Evolutionary conservation across 2,113 vertebrate genomes (phyloP).

Genomic region (Eretmochelys imbricata): DNA sequence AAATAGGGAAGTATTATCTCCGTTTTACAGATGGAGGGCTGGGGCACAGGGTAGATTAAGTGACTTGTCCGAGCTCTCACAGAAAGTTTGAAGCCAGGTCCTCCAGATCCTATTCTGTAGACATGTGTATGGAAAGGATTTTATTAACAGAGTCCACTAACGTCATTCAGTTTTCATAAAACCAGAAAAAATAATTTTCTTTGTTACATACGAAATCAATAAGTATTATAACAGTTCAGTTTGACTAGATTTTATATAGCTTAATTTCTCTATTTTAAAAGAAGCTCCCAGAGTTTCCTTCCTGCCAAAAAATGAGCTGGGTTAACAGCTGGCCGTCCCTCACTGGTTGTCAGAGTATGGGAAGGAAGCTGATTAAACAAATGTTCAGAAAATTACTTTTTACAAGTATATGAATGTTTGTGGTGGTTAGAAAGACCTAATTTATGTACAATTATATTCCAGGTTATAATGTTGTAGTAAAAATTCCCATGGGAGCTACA

Average conservation of each 20-base stretch:
- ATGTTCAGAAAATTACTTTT: background rate
- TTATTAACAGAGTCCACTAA: background rate
- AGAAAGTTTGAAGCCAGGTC: background rate
- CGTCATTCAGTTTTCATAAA: background rate
- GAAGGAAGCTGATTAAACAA: background rate
- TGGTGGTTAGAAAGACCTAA: conserved; percentile 35
- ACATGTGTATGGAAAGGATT: background rate
- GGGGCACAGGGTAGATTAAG: background rate
- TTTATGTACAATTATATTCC: conserved; percentile 59
- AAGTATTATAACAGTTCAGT: background rate
- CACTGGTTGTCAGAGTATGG: background rate
- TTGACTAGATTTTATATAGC: background rate
- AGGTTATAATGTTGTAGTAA: conserved; percentile 94
- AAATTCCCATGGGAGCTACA: conserved; percentile 94
- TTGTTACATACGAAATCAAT: background rate
- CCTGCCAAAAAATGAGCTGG: rapidly evolving
- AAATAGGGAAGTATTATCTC: background rate
- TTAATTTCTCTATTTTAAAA: background rate
- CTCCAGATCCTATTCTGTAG: background rate
- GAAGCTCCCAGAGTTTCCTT: background rate
- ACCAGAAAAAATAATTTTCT: background rate
- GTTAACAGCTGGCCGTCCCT: background rate
- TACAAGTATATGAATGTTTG: background rate
- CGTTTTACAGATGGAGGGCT: background rate
- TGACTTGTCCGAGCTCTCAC: background rate